Evolutionary conservation across 2,797 vertebrate species (phyloP), one percentile per base, ranked within the genome.

Genomic region (Neosalanx taihuensis): DNA sequence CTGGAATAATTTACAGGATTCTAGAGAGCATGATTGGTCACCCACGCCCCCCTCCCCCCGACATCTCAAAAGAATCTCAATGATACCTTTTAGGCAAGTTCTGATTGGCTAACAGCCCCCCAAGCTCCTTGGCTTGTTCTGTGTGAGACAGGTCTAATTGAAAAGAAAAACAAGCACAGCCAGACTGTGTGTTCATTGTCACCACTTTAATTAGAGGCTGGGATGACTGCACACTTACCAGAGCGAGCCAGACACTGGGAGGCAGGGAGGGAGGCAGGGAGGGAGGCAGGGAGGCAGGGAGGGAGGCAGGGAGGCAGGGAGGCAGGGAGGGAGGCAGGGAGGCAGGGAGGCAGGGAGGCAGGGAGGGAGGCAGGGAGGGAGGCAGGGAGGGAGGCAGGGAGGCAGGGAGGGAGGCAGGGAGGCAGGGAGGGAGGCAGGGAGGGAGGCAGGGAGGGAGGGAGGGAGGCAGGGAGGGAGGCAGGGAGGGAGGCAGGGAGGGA

Each of bases 401-500:
- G 2, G 53, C 2, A 15, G 53, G 18, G 53, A 57, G 53, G 18
- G 13, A 17, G 4, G 53, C 1, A 17, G 53, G 13, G 53, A 1
- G 23, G 23, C 1, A 26, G 23, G 23, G 23, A 26, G 23, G 23
- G 23, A 26, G 23, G 1, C 23, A 26, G 23, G 23, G 23, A 26
- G 23, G 23, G 1, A 26, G 23, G 23, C 1, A 26, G 1, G 23
- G 23, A 57, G 53, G 18, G 53, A n/a, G 13, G 53, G 1, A 56
- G 75, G 81, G 81, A 81, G 76, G 71, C 78, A 85, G 81, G 81
- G 53, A n/a, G 53, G 53, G 18, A 15, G 18, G 53, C 3, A 15
- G 53, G 18, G 53, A 57, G 53, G 18, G 53, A 15, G 13, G 18
- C 4, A 15, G 13, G 18, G 13, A 57, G 53, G 18, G 53, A n/a